Base-by-base conservation (phyloP, 2,797 vertebrate species). In the Enteromius mattozi region DNA sequence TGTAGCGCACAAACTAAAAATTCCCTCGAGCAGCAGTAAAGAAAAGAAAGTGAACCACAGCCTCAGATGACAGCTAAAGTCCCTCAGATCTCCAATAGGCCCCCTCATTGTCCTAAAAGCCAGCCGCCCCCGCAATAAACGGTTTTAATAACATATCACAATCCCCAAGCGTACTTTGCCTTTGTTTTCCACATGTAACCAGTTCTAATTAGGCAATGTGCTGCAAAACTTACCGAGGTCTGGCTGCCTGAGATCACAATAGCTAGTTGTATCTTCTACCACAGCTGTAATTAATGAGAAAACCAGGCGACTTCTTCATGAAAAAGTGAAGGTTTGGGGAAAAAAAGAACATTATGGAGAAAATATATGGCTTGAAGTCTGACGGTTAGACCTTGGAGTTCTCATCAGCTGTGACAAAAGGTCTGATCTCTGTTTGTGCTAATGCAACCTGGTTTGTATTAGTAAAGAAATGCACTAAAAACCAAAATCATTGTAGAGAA, bases 131-230 rank as follows among this genome's bases (percentile, higher is more conserved):
- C 84, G 42, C 84, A 89, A 92, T 89, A 90, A 92, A 93, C 89
- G 89, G 89, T 86, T 92, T 92, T 91, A 91, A 92, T 92, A 92
- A 93, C 84, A 88, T 68, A 88, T 51, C 86, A 83, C 83, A 89
- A 87, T 87, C 83, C 85, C 81, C 80, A 47, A 84, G 86, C 75
- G 86, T 79, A 69, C 77, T 89, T 80, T 78, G 83, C 80, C 74
- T 81, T 88, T 89, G 82, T 89, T 91, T 83, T 89, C 84, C 83
- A 89, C 35, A 87, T 84, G 85, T 68, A 89, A 88, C 88, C 86
- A 87, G 90, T 91, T 91, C 88, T 89, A 91, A 92, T 91, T 88
- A 91, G 82, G 82, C 74, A 78, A 83, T 86, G 78, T 87, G 83
- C 82, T 84, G 78, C 71, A 85, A 82, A 87, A 92, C 82, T 82